Base-by-base conservation (phyloP, 1,140 invertebrate species). In the Papilio polytes region DNA sequence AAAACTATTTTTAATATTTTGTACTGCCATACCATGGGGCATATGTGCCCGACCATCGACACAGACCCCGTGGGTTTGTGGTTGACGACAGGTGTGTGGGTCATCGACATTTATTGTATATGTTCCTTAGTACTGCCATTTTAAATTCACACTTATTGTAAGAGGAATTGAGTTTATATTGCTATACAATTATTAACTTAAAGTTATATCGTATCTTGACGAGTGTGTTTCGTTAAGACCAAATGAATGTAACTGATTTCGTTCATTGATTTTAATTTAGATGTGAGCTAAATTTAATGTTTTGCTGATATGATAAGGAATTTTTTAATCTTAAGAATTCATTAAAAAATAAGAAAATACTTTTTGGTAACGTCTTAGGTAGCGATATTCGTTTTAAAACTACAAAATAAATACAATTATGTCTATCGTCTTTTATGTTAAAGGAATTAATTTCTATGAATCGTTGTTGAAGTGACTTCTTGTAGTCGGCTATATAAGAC, bases 31-130 rank as follows among this genome's bases (percentile, higher is more conserved):
- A 70, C 63, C 13, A 15, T 70, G 26, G 13, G 13, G 22, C 22
- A 73, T 59, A 59, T 18, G 15, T 20, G 56, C 36, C 41, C 76
- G 18, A 46, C 41, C 82, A 80, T 83, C 83, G 85, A 82, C 82
- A 84, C 79, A 80, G 81, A 83, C 82, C 81, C 85, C 83, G 88
- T 89, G 83, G 81, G 82, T 85, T 86, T 87, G 88, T 84, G 86
- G 87, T 89, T 88, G 83, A 46, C 80, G 84, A 86, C 88, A 89
- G 88, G 87, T 89, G 88, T 88, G 78, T 88, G 82, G 88, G 88
- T 89, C 88, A 88, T 88, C 86, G 88, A 89, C 88, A 86, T 89
- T 84, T 73, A 87, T 85, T 85, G 86, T 87, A 88, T 85, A 82
- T 83, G 36, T 46, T 48, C 77, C 31, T 13, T 22, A 7, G n/a